Percentiles rank a stretch among this genome's conserved stretches.
Evolutionary conservation across 2,113 vertebrate species (phyloP).

Genomic region (Mionectes macconnelli): DNA sequence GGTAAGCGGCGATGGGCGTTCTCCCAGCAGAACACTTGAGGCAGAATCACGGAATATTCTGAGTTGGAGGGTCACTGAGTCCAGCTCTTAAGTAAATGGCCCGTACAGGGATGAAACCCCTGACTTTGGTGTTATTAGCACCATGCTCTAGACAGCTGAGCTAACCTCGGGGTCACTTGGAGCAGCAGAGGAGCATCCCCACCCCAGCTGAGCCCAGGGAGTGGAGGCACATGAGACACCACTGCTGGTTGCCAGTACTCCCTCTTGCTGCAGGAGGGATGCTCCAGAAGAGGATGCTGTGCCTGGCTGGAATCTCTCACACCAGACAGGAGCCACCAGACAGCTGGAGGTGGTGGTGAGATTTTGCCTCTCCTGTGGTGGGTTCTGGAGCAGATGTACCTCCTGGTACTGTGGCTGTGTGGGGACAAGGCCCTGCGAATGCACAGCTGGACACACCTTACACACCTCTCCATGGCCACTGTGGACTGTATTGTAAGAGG

Average conservation of each 20-base stretch:
- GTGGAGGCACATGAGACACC: fast-evolving
- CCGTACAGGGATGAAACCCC: neutral
- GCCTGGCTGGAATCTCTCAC: fast-evolving
- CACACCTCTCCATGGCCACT: neutral
- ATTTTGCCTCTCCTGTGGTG: fast-evolving
- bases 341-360: neutral
- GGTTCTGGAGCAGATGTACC: neutral
- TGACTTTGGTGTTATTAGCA: neutral
- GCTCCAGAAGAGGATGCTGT: neutral
- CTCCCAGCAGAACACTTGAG: neutral
- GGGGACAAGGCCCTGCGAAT: neutral
- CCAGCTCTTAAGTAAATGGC: neutral
- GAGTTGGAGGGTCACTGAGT: neutral
- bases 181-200: neutral
- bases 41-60: neutral
- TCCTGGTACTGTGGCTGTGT: too few relatives aligned
- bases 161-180: neutral
- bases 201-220: fast-evolving
- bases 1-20: fast-evolving
- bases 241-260: neutral
- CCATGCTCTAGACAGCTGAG: neutral
- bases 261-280: neutral
- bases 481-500: neutral
- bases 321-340: neutral
- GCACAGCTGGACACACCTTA: neutral